Evolutionary conservation across 1,140 invertebrate genomes (phyloP).

Genomic region (Eueides isabella): DNA sequence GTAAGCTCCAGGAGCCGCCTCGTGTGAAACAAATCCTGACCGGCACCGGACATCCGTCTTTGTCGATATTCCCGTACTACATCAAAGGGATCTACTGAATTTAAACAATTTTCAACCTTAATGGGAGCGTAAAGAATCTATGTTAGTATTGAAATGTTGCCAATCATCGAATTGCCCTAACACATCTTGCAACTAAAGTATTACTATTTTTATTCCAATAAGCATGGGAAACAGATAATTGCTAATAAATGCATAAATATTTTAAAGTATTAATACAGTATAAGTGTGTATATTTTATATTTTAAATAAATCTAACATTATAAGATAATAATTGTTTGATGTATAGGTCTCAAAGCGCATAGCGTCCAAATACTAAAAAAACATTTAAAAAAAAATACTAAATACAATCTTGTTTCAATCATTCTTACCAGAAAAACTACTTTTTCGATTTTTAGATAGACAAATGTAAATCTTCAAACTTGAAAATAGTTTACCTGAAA

Average conservation of each 20-base stretch:
- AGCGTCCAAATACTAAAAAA: no score
- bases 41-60: conserved; percentile 81
- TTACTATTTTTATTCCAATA: conserved; percentile 7
- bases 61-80: conserved; percentile 80
- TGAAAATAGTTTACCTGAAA: not conserved
- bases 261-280: not conserved
- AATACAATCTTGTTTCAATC: not conserved
- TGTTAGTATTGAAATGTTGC: conserved; percentile 36
- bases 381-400: no score
- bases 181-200: conserved; percentile 9
- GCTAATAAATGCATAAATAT: not conserved
- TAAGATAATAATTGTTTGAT: no score
- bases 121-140: conserved; percentile 40
- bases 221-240: not conserved
- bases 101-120: conserved; percentile 68
- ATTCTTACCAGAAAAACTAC: not conserved
- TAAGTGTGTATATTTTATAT: no score
- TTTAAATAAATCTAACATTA: no score
- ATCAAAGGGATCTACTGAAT: conserved; percentile 71
- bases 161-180: conserved; percentile 64
- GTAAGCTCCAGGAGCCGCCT: conserved; percentile 56
- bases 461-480: not conserved
- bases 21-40: conserved; percentile 81
- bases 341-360: no score
- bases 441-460: no score